Evolutionary conservation across 30 jellyfish, hydroid and myxozoan species (phyloP), one percentile per base, ranked within the genome.

Genomic region (Hydractinia echinata): DNA sequence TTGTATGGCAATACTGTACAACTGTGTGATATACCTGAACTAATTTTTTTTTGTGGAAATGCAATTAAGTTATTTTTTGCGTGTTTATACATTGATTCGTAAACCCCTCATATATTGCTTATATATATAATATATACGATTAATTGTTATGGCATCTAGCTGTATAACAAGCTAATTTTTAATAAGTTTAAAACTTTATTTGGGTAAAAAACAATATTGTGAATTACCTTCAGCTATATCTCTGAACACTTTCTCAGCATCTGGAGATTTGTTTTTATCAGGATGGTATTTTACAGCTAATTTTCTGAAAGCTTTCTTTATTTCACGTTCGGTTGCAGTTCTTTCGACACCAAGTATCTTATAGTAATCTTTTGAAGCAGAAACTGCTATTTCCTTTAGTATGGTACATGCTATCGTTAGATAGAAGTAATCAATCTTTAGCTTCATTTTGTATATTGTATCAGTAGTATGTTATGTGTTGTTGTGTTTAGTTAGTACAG

Each of bases 221-320:
- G 44, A 30, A 30, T 30, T 54, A 92, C 98, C 98, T 84, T 92
- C 98, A 39, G 98, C 98, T 54, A 92, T 92, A 14, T 87, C 95
- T 55, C 98, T 76, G 61, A 92, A 92, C 61, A 81, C 84, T 49
- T 71, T 86, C 83, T 92, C 98, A 1, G 96, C 96, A 73, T 68
- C 92, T 77, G 85, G 85, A 16, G 83, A 79, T 77, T 87, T 87
- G 77, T 92, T 92, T 83, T 87, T 92, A 71, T 92, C 98, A 21
- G 98, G 98, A 83, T 92, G 98, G 67, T 92, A 92, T 76, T 77
- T 92, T 68, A 92, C 76, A 10, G 98, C 98, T 72, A 92, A 73
- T 84, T 92, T 92, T 60, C 98, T 55, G 55, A 92, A 92, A 11
- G 98, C 98, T 53, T 92, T 92, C 77, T 92, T 92, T 8, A 92